Evolutionary conservation across 1,140 invertebrate species (phyloP).

Genomic region (Drosophila bifasciata): DNA sequence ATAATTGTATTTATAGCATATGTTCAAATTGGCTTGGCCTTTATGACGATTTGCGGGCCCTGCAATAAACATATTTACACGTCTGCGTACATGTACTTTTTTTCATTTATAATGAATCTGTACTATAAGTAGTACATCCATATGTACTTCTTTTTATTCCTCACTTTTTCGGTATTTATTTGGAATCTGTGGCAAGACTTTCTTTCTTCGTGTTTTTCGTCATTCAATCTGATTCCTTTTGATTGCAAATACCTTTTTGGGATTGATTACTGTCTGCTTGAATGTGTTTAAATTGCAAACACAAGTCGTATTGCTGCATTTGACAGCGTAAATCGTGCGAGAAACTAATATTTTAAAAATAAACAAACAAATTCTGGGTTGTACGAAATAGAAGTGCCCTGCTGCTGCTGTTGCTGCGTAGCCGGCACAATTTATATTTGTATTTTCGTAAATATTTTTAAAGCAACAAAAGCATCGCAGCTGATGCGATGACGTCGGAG

Average conservation of each 20-base stretch:
- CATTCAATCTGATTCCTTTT: no score
- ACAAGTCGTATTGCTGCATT: constrained; percentile 16
- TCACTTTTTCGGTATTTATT: no score
- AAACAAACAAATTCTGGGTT: constrained; percentile 60
- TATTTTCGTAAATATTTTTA: constrained; percentile 77
- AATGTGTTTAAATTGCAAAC: constrained; percentile 1
- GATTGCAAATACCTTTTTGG: no score
- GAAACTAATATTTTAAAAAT: constrained; percentile 77
- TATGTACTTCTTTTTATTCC: no score
- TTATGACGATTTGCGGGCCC: constrained; percentile 21
- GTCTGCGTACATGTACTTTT: neutral
- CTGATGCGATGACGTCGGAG: constrained; percentile 36
- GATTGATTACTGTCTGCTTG: no score
- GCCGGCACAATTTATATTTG: constrained; percentile 56
- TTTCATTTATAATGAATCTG: no score
- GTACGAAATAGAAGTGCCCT: neutral
- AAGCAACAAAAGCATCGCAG: constrained; percentile 54
- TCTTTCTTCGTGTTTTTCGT: no score
- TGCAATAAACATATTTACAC: constrained; percentile 1
- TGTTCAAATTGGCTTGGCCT: constrained; percentile 24
- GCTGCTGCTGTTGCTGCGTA: constrained; percentile 12
- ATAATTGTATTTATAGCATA: constrained; percentile 36
- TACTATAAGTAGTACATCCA: no score
- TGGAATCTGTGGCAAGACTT: no score
- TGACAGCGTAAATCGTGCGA: constrained; percentile 59